A percentile compares a stretch with the other conserved stretches of the same genome.
Conservation (phyloP, 2,113 vertebrate genomes). For the Hemicordylus capensis region DNA sequence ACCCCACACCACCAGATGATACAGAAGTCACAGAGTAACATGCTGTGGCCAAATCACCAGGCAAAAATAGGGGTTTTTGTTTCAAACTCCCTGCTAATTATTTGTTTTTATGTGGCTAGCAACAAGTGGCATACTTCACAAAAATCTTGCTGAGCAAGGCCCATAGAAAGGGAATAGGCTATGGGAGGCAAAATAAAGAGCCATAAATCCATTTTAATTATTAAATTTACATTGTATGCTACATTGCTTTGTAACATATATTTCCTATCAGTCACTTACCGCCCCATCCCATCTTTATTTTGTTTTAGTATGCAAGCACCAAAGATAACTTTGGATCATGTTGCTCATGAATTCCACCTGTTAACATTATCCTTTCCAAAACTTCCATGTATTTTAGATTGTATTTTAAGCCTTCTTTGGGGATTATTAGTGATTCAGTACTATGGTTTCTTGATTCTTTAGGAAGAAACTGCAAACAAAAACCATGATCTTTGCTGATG, state of each 20-base stretch:
- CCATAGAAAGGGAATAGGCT: slow-evolving; percentile 14
- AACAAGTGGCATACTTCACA: slow-evolving; percentile 15
- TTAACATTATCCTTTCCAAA: slow-evolving; percentile 24
- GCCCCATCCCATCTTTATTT: neutral
- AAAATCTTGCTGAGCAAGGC: neutral
- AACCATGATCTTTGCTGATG: slow-evolving; percentile 72
- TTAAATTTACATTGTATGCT: slow-evolving; percentile 46
- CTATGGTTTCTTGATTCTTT: slow-evolving; percentile 46
- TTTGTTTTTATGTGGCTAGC: slow-evolving; percentile 58
- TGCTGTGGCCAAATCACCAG: slow-evolving; percentile 66
- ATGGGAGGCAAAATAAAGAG: slow-evolving; percentile 53
- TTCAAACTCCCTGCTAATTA: slow-evolving; percentile 61
- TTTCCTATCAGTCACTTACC: slow-evolving; percentile 21
- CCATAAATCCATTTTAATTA: slow-evolving; percentile 44
- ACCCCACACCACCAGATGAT: slow-evolving; percentile 36
- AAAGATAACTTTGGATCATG: slow-evolving; percentile 43
- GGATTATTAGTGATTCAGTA: slow-evolving; percentile 33
- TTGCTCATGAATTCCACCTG: slow-evolving; percentile 28
- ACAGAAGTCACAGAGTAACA: slow-evolving; percentile 64
- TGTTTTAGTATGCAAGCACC: neutral
- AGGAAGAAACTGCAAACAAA: slow-evolving; percentile 67
- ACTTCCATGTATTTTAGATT: slow-evolving; percentile 9
- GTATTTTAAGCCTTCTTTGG: neutral
- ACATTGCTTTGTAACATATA: neutral
- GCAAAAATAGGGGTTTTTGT: slow-evolving; percentile 71